Conservation (phyloP, 2,797 vertebrate genomes). For the Chrysocyon brachyurus region DNA sequence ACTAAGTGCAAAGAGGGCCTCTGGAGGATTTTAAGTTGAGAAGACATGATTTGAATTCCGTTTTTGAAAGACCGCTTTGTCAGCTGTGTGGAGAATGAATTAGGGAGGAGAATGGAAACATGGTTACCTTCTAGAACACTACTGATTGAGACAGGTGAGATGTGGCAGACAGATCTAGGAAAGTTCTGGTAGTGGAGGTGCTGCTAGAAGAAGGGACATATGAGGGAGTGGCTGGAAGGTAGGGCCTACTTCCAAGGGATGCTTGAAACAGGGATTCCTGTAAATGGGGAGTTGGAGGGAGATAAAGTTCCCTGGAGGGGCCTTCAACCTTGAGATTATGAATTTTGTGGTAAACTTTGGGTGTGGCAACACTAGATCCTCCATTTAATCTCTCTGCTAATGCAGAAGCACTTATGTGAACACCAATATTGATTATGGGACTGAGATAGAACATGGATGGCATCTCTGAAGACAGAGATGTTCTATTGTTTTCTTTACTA, state of each 20-base stretch:
- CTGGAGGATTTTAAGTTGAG: slow-evolving; percentile 30
- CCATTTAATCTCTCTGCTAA: background rate
- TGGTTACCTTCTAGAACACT: background rate
- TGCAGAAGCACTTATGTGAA: background rate
- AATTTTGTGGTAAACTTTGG: background rate
- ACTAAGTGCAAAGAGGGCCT: slow-evolving; percentile 23
- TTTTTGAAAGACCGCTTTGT: slow-evolving; percentile 61
- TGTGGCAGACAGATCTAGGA: background rate
- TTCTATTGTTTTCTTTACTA: background rate
- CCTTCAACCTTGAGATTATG: background rate
- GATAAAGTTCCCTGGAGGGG: background rate
- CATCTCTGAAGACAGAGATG: background rate
- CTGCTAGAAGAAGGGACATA: background rate
- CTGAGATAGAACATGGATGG: background rate
- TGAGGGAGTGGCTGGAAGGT: background rate
- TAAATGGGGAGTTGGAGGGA: background rate
- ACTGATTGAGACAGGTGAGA: background rate
- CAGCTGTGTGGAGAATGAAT: slow-evolving; percentile 29
- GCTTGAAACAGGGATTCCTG: background rate
- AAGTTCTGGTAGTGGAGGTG: background rate
- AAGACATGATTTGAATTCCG: slow-evolving; percentile 48
- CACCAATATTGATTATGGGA: background rate
- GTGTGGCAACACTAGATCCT: background rate
- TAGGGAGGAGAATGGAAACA: background rate
- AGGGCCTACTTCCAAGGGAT: background rate